A percentile compares a stretch with the other conserved stretches of the same genome.
Evolutionary conservation across 2,113 vertebrate species (phyloP).

Genomic region (Protobothrops mucrosquamatus): DNA sequence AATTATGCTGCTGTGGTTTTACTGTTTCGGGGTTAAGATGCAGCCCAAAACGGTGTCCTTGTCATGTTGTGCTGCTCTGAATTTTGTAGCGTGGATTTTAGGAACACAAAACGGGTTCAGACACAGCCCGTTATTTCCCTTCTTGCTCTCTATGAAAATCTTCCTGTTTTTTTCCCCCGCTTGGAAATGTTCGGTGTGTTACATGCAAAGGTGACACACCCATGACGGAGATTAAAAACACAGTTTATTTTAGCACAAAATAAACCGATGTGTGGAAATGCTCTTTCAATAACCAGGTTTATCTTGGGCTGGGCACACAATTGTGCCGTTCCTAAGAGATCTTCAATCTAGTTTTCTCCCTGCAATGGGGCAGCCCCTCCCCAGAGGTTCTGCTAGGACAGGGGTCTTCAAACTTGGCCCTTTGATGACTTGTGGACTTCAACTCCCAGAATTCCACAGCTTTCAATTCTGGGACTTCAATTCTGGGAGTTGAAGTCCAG

Average conservation of each 20-base stretch:
- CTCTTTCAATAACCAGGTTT: no score
- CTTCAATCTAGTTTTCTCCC: no score
- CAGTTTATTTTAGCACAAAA: background rate
- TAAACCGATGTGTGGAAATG: background rate
- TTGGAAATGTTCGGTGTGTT: background rate
- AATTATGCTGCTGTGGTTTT: background rate
- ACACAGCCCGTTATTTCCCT: background rate
- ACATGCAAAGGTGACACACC: background rate
- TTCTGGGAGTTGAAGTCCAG: background rate
- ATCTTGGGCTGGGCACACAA: no score
- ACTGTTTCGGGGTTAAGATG: background rate
- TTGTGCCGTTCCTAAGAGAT: no score
- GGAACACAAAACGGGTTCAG: background rate
- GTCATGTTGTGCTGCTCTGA: background rate
- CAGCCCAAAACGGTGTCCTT: background rate
- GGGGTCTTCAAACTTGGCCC: no score
- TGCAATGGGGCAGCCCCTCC: no score
- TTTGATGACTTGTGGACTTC: no score
- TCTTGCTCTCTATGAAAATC: background rate
- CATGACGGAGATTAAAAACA: background rate
- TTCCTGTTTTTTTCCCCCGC: background rate
- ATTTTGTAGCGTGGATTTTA: background rate
- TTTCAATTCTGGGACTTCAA: no score
- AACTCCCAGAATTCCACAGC: no score
- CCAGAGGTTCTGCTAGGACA: no score